Evolutionary conservation across 2,888 invertebrate species (phyloP).

Genomic region (Perdita meconis): DNA sequence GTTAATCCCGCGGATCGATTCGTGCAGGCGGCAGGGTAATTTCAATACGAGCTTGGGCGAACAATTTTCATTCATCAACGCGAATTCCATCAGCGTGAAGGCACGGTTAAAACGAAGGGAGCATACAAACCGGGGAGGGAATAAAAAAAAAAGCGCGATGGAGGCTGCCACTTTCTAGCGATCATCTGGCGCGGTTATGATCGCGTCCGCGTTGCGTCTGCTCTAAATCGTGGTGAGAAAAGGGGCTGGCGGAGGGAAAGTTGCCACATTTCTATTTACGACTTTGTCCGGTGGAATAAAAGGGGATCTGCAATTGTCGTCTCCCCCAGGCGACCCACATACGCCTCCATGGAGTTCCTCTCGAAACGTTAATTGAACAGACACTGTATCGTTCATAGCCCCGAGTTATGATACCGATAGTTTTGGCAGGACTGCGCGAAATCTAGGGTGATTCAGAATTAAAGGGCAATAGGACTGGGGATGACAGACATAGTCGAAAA

Average conservation of each 20-base stretch:
- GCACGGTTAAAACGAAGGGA: conserved; percentile 14
- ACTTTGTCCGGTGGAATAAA: conserved; percentile 58
- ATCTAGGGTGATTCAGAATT: too few relatives aligned
- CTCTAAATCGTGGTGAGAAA: conserved; percentile 20
- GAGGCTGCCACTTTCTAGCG: conserved; percentile 11
- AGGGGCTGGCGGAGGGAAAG: conserved; percentile 16
- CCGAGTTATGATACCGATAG: background rate
- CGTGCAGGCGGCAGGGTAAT: conserved; percentile 32
- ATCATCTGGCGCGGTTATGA: conserved; percentile 32
- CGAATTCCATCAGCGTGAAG: conserved; percentile 41
- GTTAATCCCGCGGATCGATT: conserved; percentile 50
- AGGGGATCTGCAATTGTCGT: conserved; percentile 55
- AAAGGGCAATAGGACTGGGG: too few relatives aligned
- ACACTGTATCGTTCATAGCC: background rate
- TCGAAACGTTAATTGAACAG: conserved; percentile 8
- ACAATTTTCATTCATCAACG: conserved; percentile 52
- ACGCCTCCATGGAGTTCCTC: conserved; percentile 10
- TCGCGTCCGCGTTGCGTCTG: conserved; percentile 18
- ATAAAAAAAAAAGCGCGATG: conserved; percentile 4
- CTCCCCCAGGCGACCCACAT: conserved; percentile 31
- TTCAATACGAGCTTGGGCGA: conserved; percentile 43
- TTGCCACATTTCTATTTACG: conserved; percentile 54
- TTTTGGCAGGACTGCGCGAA: background rate
- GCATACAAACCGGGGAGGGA: conserved; percentile 6
- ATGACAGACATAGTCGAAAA: too few relatives aligned